Evolutionary conservation across 2,888 invertebrate genomes (phyloP).

Genomic region (Nomada lathburiana): DNA sequence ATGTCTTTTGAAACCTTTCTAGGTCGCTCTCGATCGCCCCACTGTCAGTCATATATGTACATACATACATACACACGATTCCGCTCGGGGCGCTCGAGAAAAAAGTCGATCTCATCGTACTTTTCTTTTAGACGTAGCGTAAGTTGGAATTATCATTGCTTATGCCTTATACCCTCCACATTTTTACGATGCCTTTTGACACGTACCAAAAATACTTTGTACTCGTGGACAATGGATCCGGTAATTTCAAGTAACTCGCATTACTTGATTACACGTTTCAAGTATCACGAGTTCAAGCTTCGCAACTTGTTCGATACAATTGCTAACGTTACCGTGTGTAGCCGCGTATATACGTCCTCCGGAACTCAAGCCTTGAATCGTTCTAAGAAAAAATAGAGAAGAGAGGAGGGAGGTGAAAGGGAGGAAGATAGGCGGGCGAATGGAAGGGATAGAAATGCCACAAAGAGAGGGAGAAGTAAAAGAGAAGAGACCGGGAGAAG

Average conservation of each 20-base stretch:
- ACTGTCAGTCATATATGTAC: constrained; percentile 66
- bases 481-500: constrained; percentile 43
- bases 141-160: constrained; percentile 15
- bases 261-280: background rate
- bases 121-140: constrained; percentile 45
- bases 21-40: constrained; percentile 80
- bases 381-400: constrained; percentile 51
- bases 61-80: constrained; percentile 58
- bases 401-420: constrained; percentile 36
- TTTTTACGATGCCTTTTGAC: background rate
- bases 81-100: constrained; percentile 65
- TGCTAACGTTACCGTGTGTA: constrained; percentile 23
- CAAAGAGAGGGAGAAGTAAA: constrained; percentile 30
- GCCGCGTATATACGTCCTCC: constrained; percentile 58
- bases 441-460: constrained; percentile 44
- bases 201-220: background rate
- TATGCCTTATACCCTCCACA: background rate
- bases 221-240: background rate
- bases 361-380: constrained; percentile 68
- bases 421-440: constrained; percentile 29
- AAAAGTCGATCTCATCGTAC: constrained; percentile 57
- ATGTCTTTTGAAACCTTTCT: constrained; percentile 82
- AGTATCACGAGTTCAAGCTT: too few species aligned
- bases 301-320: constrained; percentile 11
- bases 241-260: background rate